A percentile compares a stretch with the other conserved stretches of the same genome.
These are phyloP conservation scores for Agrochola litura DNA, from an alignment of 2,888 invertebrate genomes.

Conservation along the genomic window DNA sequence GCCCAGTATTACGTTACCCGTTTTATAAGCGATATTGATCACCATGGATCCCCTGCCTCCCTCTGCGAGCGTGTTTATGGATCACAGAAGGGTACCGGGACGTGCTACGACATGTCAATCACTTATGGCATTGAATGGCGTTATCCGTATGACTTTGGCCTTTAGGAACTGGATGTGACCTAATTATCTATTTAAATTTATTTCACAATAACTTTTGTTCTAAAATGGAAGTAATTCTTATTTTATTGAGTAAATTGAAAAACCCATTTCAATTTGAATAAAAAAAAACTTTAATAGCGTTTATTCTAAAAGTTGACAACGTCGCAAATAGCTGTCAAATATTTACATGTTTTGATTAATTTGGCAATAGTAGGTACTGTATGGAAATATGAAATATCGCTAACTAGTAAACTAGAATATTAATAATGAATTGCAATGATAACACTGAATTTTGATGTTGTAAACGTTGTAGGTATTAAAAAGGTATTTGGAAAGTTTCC, in stretches of 20 bases:
- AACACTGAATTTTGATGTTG: no score
- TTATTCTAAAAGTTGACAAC: no score
- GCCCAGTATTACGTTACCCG: slow-evolving; percentile 67
- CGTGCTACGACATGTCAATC: slow-evolving; percentile 31
- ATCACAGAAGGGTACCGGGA: slow-evolving; percentile 40
- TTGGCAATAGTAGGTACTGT: no score
- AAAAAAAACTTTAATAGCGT: neutral
- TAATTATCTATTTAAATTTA: slow-evolving; percentile 41
- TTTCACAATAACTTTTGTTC: slow-evolving; percentile 28
- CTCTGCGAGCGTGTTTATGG: slow-evolving; percentile 34
- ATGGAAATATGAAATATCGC: no score
- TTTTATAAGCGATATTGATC: slow-evolving; percentile 46
- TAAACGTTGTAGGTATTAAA: no score
- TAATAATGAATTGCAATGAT: no score
- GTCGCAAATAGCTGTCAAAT: no score
- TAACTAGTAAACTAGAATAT: no score
- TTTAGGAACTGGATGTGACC: slow-evolving; percentile 57
- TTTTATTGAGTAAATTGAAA: slow-evolving; percentile 4
- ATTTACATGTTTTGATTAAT: no score
- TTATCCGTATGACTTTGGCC: slow-evolving; percentile 72
- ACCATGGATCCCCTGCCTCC: slow-evolving; percentile 49
- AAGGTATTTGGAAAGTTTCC: no score
- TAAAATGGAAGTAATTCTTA: neutral
- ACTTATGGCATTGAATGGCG: slow-evolving; percentile 39
- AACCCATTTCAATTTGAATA: neutral